Base-by-base conservation (phyloP, 1,140 invertebrate genomes). In the Pissodes strobi region DNA sequence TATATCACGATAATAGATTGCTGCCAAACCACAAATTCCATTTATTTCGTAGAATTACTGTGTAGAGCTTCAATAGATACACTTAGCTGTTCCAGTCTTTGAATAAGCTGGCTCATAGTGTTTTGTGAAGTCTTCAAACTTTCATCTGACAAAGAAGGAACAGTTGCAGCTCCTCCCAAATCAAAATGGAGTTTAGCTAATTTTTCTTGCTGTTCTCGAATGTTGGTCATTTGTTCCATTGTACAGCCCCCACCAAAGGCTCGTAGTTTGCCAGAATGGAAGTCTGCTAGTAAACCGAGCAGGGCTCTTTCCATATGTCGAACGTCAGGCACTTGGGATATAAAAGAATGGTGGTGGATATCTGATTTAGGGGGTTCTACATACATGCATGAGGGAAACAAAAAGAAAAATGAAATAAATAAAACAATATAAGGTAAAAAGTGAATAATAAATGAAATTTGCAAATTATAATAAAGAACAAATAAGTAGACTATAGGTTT, bases 171-270 rank as follows among this genome's bases (percentile, higher is more conserved):
- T 56, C 86, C 85, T 52, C 87, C 90, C 22, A 94, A 76, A 74
- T 94, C 92, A 81, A 97, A 97, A 80, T 97, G 95, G 45, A 97
- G 81, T 73, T 90, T 85, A 2, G 95, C 94, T 53, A 98, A 81
- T 76, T 89, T 88, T 78, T 98, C 95, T 78, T 97, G 95, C 75
- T 97, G 94, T 73, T 97, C 93, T 55, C 95, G 83, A 69, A 98
- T 95, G 76, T 92, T 91, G 58, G 94, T 95, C 94, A 98, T 97
- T 80, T 97, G 93, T 72, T 96, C 93, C 88, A 97, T 94, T 52
- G 92, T 94, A 64, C 90, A 90, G 52, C 93, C 92, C 70, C 92
- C 89, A 89, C 92, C 92, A 83, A 97, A 97, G 22, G 94, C 95
- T 80, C 90, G 87, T 30, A 97, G 82, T 83, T 96, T 96, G 27